Base-by-base conservation (phyloP, 2,797 vertebrate genomes). In the Chelonia mydas region DNA sequence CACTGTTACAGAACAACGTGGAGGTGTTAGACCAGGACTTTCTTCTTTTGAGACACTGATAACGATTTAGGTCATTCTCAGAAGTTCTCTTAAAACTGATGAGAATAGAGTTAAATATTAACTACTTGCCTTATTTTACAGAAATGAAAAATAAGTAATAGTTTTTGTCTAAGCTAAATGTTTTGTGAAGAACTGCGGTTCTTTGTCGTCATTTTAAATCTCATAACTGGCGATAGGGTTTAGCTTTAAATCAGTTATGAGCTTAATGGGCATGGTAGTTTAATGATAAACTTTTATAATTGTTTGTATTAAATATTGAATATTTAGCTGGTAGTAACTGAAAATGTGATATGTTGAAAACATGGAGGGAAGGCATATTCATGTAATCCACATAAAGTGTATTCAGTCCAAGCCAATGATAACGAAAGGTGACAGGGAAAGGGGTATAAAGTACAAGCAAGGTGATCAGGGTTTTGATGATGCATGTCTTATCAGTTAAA, bases 171-270 rank as follows among this genome's bases (percentile, higher is more conserved):
- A 3, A 90, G 87, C 31, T 92, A 0, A 72, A 1, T 68, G 45
- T 78, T 90, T 83, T 65, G 28, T 53, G 72, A 81, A 88, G 94
- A 80, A 87, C 49, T 90, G 49, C n/a, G 85, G 77, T 59, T 92
- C 84, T 0, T 5, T 92, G 91, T 81, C 84, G 74, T 81, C 84
- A 84, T 90, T 37, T 53, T 84, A 94, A 88, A 90, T 94, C 81
- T 91, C 9, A 0, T 88, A 87, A 94, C 84, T 95, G 7, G 3
- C 37, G 47, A 61, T 55, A 5, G 78, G 16, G 88, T 95, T 94
- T 94, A 91, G 84, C 89, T 97, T 95, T 97, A 95, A 95, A 97
- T 97, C 94, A 95, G 89, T 95, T 93, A 86, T 83, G 65, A 87
- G 89, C 87, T 92, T 96, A 97, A 95, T 89, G 96, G 94, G 74